These are phyloP conservation scores for Penaeus japonicus DNA, from an alignment of 1,140 invertebrate species.

Conservation along the genomic window DNA sequence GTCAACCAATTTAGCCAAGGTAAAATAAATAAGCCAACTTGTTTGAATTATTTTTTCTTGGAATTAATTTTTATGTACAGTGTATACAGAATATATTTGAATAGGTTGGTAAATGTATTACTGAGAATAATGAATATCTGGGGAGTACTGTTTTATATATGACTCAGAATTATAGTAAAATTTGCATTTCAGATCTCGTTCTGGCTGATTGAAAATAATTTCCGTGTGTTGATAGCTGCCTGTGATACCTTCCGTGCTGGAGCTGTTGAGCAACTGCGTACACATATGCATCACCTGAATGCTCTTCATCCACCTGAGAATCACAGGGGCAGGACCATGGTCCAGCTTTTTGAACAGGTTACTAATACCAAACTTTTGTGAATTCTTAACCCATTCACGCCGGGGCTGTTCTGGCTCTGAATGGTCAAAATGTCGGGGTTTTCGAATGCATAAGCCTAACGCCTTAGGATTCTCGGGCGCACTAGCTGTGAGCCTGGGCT, in stretches of 20 bases:
- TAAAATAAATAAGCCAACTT: slow-evolving; percentile 59
- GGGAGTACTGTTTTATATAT: neutral
- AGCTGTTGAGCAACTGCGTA: slow-evolving; percentile 97
- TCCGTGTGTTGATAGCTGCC: slow-evolving; percentile 95
- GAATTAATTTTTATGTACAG: too few relatives aligned
- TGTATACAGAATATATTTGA: too few relatives aligned
- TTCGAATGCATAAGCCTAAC: too few relatives aligned
- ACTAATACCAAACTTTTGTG: neutral
- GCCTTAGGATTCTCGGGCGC: too few relatives aligned
- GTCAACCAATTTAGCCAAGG: slow-evolving; percentile 98
- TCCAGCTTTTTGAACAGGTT: slow-evolving; percentile 94
- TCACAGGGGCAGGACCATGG: slow-evolving; percentile 78
- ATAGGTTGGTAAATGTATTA: too few relatives aligned
- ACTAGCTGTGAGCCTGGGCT: too few relatives aligned
- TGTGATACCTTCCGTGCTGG: slow-evolving; percentile 99
- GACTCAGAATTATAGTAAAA: slow-evolving; percentile 22
- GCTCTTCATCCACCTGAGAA: slow-evolving; percentile 86
- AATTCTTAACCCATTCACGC: too few relatives aligned
- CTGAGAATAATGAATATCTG: too few relatives aligned
- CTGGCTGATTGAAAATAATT: slow-evolving; percentile 98
- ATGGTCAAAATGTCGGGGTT: too few relatives aligned
- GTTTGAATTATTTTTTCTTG: neutral
- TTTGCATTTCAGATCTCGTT: slow-evolving; percentile 81
- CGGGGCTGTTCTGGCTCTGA: too few relatives aligned
- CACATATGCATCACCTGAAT: slow-evolving; percentile 93